Base-by-base conservation (phyloP, 2,888 invertebrate species). In the Lepas anatifera region DNA sequence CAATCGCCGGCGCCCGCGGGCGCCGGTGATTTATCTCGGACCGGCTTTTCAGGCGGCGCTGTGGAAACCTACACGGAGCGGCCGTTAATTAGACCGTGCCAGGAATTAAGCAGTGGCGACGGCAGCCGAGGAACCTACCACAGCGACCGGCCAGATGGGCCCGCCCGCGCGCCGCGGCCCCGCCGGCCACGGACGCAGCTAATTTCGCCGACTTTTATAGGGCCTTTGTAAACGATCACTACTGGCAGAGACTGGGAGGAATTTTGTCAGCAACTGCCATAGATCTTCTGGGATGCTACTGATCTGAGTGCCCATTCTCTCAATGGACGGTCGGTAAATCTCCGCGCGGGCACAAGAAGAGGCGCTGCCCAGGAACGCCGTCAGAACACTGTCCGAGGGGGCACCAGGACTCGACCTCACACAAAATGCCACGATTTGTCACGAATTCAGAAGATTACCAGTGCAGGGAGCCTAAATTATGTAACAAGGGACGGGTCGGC, bases 131-230 rank as follows among this genome's bases (percentile, higher is more conserved):
- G 52, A 52, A 52, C 52, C 52, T 52, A 52, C 52, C 52, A 52
- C 52, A 32, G 52, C 6, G 8, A 32, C 50, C 50, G 11, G 2
- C 27, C 50, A 27, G 25, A 50, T 27, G n/a, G 50, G 10, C 8
- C 11, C 50, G n/a, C 27, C 50, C 11, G 22, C 6, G 6, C 22
- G 50, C 27, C 27, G n/a, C 27, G 27, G 27, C 27, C 27, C 27
- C 50, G n/a, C 50, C 27, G 50, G 11, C 52, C 52, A 41, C 41
- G 41, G 41, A 16, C n/a, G 32, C 52, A n/a, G 52, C 52, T 52
- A 52, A 52, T 52, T 52, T 52, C 52, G 52, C 52, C 52, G 52
- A 52, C 52, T 52, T 52, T 52, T 52, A 52, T 52, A 32, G 52
- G 52, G 52, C 16, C 18, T 52, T 52, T 52, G 52, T 52, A 52